Evolutionary conservation across 2,888 invertebrate species (phyloP).

Genomic region (Polydrusus cervinus): DNA sequence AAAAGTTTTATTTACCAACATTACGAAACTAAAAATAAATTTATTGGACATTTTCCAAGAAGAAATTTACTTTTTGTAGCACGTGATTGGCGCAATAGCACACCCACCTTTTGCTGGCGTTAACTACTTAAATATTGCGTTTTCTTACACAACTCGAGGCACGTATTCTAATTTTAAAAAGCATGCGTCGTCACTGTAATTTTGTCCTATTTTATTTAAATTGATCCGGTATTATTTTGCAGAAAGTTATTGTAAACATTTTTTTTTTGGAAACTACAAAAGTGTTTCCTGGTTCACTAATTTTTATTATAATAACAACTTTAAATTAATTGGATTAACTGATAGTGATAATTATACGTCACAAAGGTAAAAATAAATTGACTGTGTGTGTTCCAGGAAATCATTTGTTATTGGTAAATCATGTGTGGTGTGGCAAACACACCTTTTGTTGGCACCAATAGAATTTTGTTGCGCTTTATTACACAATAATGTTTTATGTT

Average conservation of each 20-base stretch:
- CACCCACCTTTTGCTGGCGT: too few relatives aligned
- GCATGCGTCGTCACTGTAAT: not conserved
- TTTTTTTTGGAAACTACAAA: not conserved
- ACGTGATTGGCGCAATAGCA: too few relatives aligned
- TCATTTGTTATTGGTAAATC: not conserved
- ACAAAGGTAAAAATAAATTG: conserved; percentile 5
- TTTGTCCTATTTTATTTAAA: not conserved
- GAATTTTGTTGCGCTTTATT: not conserved
- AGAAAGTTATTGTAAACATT: not conserved
- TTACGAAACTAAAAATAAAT: not conserved
- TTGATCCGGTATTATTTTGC: not conserved
- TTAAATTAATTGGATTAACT: not conserved
- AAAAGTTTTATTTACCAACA: too few relatives aligned
- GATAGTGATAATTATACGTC: not conserved
- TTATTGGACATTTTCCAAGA: too few relatives aligned
- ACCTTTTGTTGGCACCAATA: not conserved
- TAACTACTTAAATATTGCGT: too few relatives aligned
- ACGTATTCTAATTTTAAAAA: too few relatives aligned
- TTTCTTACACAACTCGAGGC: too few relatives aligned
- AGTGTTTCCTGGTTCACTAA: not conserved
- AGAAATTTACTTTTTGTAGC: too few relatives aligned
- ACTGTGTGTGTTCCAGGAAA: not conserved
- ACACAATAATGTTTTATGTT: not conserved
- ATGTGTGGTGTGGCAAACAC: not conserved
- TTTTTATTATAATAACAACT: not conserved